Base-by-base conservation (phyloP, 2,888 invertebrate genomes). In the Acanthosepion lycidas region DNA sequence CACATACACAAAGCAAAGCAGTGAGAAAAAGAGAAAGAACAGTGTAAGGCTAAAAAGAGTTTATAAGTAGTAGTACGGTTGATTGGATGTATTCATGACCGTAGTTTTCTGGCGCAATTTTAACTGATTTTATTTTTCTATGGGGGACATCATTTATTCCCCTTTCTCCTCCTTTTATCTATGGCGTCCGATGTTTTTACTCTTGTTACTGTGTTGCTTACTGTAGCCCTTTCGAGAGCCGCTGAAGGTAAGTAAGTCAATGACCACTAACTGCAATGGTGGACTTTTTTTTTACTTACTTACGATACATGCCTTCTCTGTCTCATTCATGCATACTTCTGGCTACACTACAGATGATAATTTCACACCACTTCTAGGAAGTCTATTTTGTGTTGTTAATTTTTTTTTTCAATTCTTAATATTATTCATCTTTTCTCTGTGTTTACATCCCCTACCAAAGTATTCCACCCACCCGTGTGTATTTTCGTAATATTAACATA, bases 31-130 rank as follows among this genome's bases (percentile, higher is more conserved):
- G 28, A 64, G 12, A 23, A 42, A 92, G 92, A 48, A 26, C 26
- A 48, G 48, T 9, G 51, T 9, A 28, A 92, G 92, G 92, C 92
- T 26, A 33, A 48, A 51, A 51, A 18, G 51, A 93, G 93, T 53
- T 93, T 93, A 53, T 28, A 93, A 93, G 93, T 93, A 28, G 51
- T 93, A 28, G 93, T n/a, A 93, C 49, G 93, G 93, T 93, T 51
- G 51, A 93, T 93, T 93, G 93, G 93, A 93, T 93, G 49, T 93
- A 93, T 93, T 92, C 92, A 92, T 92, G 92, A 51, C 51, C 92
- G n/a, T n/a, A 78, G 78, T 78, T 49, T 93, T 93, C 93, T 93
- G 93, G 93, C 93, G 93, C 93, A 93, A 93, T 93, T 93, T 93
- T 92, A 92, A 92, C 48, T 92, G 93, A 93, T 93, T 93, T 78